Conservation (phyloP, 2,888 invertebrate species). For the Cabera pusaria region DNA sequence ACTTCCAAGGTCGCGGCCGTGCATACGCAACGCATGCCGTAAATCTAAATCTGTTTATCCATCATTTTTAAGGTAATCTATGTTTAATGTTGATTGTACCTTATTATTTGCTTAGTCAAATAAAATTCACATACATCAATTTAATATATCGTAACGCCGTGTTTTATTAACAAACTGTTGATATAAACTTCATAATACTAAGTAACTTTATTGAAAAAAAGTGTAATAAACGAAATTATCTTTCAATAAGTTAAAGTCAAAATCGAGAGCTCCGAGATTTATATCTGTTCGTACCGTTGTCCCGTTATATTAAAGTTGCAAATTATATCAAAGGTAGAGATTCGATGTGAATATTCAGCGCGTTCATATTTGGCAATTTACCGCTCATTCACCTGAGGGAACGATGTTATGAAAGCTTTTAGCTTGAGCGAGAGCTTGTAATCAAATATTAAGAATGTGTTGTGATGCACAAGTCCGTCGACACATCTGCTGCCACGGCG, state of each 20-base stretch:
- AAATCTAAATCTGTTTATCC: too few species aligned
- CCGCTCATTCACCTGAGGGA: constrained; percentile 40
- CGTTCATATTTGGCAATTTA: constrained; percentile 43
- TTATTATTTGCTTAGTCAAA: too few species aligned
- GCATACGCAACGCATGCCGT: too few species aligned
- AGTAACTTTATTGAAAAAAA: constrained; percentile 6
- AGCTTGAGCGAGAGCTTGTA: constrained; percentile 23
- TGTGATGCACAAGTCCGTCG: background rate
- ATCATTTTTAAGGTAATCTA: too few species aligned
- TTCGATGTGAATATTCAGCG: constrained; percentile 30
- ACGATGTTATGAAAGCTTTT: constrained; percentile 41
- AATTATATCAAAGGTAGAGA: constrained; percentile 31
- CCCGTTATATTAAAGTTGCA: constrained; percentile 21
- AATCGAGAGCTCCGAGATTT: constrained; percentile 10
- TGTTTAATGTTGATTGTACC: too few species aligned
- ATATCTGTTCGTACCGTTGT: constrained; percentile 17
- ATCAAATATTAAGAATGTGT: constrained; percentile 19
- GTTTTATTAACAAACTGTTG: too few species aligned
- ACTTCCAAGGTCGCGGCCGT: too few species aligned
- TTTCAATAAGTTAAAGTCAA: constrained; percentile 20
- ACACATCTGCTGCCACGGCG: too few species aligned
- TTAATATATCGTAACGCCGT: too few species aligned
- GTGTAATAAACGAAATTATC: constrained; percentile 14
- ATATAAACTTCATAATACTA: too few species aligned
- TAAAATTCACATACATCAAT: too few species aligned